Percentiles rank a stretch among this genome's conserved stretches.
phyloP scores from a whole-genome alignment of 1,140 invertebrate genomes.

The Dryas iulia region DNA sequence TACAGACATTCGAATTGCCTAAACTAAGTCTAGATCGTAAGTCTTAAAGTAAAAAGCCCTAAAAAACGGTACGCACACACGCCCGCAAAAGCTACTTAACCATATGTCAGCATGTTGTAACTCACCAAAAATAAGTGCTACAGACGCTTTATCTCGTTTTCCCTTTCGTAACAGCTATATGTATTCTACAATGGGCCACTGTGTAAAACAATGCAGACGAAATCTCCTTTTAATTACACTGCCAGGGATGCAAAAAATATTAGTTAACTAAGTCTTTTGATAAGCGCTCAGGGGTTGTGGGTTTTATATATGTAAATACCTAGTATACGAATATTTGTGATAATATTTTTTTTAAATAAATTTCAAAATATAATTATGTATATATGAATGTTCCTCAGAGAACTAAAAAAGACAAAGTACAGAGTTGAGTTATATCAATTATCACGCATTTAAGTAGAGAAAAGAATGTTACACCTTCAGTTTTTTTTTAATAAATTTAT shows the following conservation, averaged over 20 bases:
- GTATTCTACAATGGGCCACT: constrained; percentile 8
- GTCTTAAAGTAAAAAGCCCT: constrained; percentile 10
- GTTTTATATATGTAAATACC: not conserved
- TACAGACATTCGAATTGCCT: not conserved
- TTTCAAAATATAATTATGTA: too few relatives aligned
- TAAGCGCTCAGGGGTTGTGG: not conserved
- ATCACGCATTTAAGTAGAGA: too few relatives aligned
- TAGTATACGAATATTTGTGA: too few relatives aligned
- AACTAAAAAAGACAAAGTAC: too few relatives aligned
- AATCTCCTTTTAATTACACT: constrained; percentile 42
- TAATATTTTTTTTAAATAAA: too few relatives aligned
- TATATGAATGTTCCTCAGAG: too few relatives aligned
- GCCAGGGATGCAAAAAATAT: constrained; percentile 12
- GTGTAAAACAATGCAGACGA: constrained; percentile 18
- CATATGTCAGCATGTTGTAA: constrained; percentile 20
- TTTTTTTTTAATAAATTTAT: too few relatives aligned
- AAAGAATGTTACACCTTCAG: too few relatives aligned
- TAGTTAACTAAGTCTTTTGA: constrained; percentile 15
- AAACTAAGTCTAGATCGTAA: not conserved
- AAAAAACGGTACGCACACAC: constrained; percentile 16
- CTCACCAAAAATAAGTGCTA: constrained; percentile 24
- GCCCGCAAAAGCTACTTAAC: constrained; percentile 10
- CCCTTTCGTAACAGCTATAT: constrained; percentile 17
- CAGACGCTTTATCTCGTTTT: constrained; percentile 20
- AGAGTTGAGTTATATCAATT: too few relatives aligned